phyloP scores from a whole-genome alignment of 1,140 invertebrate genomes.

The Orchesella cincta region DNA sequence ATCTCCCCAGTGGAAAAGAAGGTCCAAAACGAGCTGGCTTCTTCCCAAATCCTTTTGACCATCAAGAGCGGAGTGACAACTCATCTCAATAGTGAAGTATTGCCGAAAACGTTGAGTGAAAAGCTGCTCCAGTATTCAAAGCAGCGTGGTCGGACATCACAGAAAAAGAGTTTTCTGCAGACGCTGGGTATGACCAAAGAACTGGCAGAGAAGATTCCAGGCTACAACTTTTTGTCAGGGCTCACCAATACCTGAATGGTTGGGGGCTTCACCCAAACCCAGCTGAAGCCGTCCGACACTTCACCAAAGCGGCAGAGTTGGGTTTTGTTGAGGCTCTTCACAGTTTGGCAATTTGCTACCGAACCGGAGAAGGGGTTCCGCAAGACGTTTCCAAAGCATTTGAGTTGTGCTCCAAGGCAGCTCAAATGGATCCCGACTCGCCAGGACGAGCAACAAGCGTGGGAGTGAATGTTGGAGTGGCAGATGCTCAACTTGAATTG shows the following conservation, averaged over 20 bases:
- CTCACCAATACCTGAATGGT: background rate
- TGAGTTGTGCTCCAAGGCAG: too few relatives aligned
- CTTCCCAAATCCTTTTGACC: background rate
- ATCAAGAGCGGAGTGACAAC: background rate
- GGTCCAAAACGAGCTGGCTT: background rate
- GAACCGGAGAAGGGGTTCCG: slow-evolving; percentile 3
- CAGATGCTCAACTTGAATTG: background rate
- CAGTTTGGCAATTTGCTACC: slow-evolving; percentile 2
- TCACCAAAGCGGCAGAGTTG: background rate
- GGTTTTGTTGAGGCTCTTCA: slow-evolving; percentile 19
- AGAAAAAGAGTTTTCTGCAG: background rate
- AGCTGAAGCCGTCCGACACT: background rate
- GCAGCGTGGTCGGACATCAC: background rate
- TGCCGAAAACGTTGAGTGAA: background rate
- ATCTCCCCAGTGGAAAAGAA: background rate
- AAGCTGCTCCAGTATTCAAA: background rate
- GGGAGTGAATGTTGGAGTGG: too few relatives aligned
- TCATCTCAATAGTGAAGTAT: background rate
- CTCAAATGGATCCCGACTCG: too few relatives aligned
- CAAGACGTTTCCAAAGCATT: slow-evolving; percentile 7
- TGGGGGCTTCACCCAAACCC: background rate
- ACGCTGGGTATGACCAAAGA: background rate
- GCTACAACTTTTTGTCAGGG: background rate
- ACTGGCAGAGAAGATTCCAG: background rate
- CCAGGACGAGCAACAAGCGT: too few relatives aligned